Percentiles rank a stretch among this genome's conserved stretches.
phyloP scores from a whole-genome alignment of 2,888 invertebrate species.

The Dynastes maya region DNA sequence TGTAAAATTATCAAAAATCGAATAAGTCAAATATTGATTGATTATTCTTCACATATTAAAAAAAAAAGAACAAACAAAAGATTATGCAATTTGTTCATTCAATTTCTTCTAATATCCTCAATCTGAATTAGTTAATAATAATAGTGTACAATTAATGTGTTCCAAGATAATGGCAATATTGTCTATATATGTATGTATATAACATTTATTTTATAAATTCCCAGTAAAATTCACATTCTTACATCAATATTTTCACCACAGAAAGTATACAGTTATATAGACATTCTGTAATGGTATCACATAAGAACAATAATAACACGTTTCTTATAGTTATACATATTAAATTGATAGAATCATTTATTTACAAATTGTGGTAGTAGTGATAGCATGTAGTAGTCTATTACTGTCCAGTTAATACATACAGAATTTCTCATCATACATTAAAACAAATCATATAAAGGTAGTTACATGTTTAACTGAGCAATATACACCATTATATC shows the following conservation, averaged over 20 bases:
- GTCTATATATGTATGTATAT: not conserved
- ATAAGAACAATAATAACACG: constrained; percentile 14
- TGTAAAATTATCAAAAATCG: not conserved
- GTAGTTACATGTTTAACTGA: constrained; percentile 14
- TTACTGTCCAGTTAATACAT: constrained; percentile 10
- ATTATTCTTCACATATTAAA: not conserved
- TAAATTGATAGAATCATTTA: constrained; percentile 26
- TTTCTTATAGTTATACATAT: constrained; percentile 16
- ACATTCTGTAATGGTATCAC: constrained; percentile 29
- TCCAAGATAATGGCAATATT: not conserved
- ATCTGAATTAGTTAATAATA: not conserved
- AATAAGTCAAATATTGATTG: constrained; percentile 5
- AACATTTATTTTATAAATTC: not conserved
- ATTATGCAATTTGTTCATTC: constrained; percentile 30
- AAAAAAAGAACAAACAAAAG: too few species aligned
- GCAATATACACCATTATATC: constrained; percentile 6
- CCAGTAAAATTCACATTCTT: not conserved
- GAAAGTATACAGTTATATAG: constrained; percentile 18
- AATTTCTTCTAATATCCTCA: constrained; percentile 43
- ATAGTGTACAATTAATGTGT: constrained; percentile 1
- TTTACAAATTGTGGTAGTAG: constrained; percentile 16
- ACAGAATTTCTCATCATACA: constrained; percentile 3
- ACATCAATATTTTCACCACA: not conserved
- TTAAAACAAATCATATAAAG: not conserved
- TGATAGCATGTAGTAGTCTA: too few species aligned